Conservation (phyloP, 1,140 invertebrate genomes). For the Zaprionus vittiger region DNA sequence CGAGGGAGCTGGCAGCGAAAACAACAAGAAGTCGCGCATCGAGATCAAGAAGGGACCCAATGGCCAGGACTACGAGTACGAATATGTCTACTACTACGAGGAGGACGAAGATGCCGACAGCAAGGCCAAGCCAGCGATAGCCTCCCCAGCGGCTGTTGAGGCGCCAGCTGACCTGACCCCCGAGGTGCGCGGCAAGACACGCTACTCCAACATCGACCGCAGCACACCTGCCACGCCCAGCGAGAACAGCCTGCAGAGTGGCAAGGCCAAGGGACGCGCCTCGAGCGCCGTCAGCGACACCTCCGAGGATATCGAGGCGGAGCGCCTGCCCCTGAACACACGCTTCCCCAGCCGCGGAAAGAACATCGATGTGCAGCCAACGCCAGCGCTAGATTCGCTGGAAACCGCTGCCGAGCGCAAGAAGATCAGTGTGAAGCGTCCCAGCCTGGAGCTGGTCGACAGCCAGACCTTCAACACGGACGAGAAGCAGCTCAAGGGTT, state of each 20-base stretch:
- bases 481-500: slow-evolving; percentile 85
- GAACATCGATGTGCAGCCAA: slow-evolving; percentile 72
- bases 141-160: slow-evolving; percentile 52
- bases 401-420: slow-evolving; percentile 85
- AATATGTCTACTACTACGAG: slow-evolving; percentile 96
- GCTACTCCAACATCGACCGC: slow-evolving; percentile 89
- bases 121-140: slow-evolving; percentile 55
- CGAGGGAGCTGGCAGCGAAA: slow-evolving; percentile 78
- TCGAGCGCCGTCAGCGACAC: slow-evolving; percentile 50
- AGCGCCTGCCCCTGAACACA: slow-evolving; percentile 90
- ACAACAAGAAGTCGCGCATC: slow-evolving; percentile 87
- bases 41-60: slow-evolving; percentile 95
- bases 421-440: slow-evolving; percentile 85
- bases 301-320: slow-evolving; percentile 86
- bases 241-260: slow-evolving; percentile 86
- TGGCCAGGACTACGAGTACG: slow-evolving; percentile 95
- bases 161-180: slow-evolving; percentile 34
- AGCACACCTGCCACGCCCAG: slow-evolving; percentile 85
- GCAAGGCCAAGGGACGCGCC: slow-evolving; percentile 84
- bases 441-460: slow-evolving; percentile 91
- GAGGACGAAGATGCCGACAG: slow-evolving; percentile 90
- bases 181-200: slow-evolving; percentile 85
- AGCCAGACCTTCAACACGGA: slow-evolving; percentile 92
- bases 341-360: slow-evolving; percentile 90
- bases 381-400: slow-evolving; percentile 71